phyloP scores from a whole-genome alignment of 2,797 vertebrate species.

The Phalanger gymnotis region DNA sequence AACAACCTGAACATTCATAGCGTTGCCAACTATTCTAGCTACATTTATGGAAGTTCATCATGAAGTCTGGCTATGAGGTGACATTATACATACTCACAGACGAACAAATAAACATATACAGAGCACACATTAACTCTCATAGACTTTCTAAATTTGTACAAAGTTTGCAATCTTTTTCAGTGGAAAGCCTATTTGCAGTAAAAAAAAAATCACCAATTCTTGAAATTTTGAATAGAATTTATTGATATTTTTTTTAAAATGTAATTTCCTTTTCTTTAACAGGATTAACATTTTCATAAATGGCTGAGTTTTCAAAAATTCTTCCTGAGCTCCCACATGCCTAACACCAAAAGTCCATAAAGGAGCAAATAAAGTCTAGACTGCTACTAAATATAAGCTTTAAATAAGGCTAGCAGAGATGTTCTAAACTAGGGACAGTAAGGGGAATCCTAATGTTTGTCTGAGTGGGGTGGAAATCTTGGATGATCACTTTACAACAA shows the following conservation, averaged over 20 bases:
- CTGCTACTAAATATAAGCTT: conserved; percentile 16
- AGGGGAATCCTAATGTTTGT: conserved; percentile 36
- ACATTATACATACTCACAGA: neutral
- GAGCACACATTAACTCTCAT: neutral
- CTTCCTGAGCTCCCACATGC: conserved; percentile 36
- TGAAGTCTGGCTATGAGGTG: neutral
- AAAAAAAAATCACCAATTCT: neutral
- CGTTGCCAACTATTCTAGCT: neutral
- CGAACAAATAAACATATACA: neutral
- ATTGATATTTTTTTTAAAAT: too few relatives aligned
- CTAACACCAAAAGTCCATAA: conserved; percentile 23
- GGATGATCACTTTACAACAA: conserved; percentile 36
- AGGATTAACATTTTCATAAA: conserved; percentile 19
- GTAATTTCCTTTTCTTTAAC: neutral
- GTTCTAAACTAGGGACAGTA: conserved; percentile 37
- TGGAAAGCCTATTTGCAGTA: neutral
- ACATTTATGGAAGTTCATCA: neutral
- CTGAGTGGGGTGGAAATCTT: conserved; percentile 47
- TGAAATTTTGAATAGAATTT: neutral
- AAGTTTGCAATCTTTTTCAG: neutral
- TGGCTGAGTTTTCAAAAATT: neutral
- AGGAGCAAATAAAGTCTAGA: conserved; percentile 29
- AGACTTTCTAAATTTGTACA: neutral
- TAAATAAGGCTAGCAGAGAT: conserved; percentile 38
- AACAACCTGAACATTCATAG: neutral